Evolutionary conservation across 2,888 invertebrate genomes (phyloP), one percentile per base, ranked within the genome.

Genomic region (Tenthredo mesomela): DNA sequence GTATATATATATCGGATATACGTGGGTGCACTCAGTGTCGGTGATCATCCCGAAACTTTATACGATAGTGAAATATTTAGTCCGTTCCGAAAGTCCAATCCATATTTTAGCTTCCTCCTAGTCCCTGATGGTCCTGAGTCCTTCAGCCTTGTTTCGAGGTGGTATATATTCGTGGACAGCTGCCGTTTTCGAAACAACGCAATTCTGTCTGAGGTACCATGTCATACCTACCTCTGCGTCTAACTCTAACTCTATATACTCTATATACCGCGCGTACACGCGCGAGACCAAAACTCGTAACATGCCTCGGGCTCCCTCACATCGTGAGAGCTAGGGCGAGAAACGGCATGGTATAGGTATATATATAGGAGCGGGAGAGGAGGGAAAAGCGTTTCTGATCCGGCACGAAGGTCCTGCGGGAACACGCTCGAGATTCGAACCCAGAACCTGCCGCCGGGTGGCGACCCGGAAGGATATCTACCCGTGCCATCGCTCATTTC

Each of bases 401-500:
- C 67, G 29, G 58, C 29, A 61, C 43, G 50, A 50, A 82, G 43
- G 82, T 82, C 82, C 82, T 82, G 29, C 82, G 82, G 80, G 47
- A 82, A 82, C 82, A 67, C 47, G 43, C 82, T 82, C 67, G 82
- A 50, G 82, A 82, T 70, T 65, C 82, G 82, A 82, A 67, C 65
- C 67, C 82, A 37, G 67, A 87, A 58, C 70, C 77, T 75, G 83
- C 83, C 25, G 40, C 78, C 80, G 58, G 58, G 61, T 80, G 77
- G 67, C 82, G 70, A 86, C 85, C 85, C 86, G 87, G 85, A 87
- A 86, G 87, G 86, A 87, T 87, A 87, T 87, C 87, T 87, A 67
- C 85, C 83, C 85, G 85, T 86, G 85, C 86, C 87, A 87, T 87
- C 87, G 87, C 87, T 87, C 87, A 87, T 87, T 87, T 87, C 86